These are phyloP conservation scores for Nycticorax nycticorax DNA, from an alignment of 2,113 vertebrate species.

Conservation along the genomic window DNA sequence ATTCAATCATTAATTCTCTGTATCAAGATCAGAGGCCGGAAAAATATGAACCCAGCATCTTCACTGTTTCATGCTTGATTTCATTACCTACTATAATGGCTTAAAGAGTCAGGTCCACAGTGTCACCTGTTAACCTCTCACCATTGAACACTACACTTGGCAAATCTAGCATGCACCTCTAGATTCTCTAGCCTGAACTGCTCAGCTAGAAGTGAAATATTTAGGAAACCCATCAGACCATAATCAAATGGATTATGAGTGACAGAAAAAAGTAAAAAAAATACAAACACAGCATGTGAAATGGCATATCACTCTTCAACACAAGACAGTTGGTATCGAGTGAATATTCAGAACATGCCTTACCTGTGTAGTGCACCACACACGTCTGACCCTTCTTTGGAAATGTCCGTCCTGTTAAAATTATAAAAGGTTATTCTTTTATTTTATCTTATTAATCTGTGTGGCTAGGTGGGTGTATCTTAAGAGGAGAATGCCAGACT, in stretches of 20 bases:
- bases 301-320: neutral
- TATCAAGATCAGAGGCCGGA: neutral
- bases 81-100: neutral
- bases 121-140: neutral
- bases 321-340: neutral
- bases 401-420: slow-evolving; percentile 91
- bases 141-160: rapidly evolving
- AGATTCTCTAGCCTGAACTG: neutral
- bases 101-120: neutral
- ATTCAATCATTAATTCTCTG: neutral
- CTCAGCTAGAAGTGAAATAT: neutral
- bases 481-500: neutral
- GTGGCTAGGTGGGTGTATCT: neutral
- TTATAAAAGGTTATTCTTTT: neutral
- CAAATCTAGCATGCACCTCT: neutral
- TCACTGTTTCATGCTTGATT: neutral
- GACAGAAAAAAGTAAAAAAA: neutral
- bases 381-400: slow-evolving; percentile 98
- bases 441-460: neutral
- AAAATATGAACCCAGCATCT: neutral
- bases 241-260: neutral
- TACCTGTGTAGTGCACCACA: slow-evolving; percentile 98
- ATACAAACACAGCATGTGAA: neutral
- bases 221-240: neutral
- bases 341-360: neutral